Conservation (phyloP, 2,888 invertebrate genomes). For the Yponomeuta cagnagella region DNA sequence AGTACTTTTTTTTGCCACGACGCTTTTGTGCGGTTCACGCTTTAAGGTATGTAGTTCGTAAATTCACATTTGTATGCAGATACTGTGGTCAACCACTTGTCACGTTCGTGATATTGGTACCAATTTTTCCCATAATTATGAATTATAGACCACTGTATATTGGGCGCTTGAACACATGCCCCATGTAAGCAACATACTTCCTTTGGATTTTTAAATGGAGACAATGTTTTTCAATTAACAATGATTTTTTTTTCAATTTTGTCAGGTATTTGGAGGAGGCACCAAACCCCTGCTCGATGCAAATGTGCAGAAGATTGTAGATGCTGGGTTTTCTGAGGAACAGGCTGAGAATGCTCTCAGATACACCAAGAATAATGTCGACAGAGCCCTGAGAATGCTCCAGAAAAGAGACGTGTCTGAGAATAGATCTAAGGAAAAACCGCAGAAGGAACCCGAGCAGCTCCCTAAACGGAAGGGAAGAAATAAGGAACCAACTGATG, state of each 20-base stretch:
- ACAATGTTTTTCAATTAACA: no score
- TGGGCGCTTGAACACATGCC: no score
- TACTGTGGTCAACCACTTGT: no score
- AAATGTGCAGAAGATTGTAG: conserved; percentile 86
- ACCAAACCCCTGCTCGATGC: conserved; percentile 82
- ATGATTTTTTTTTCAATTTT: conserved; percentile 21
- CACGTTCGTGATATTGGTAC: no score
- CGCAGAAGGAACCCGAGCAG: conserved; percentile 56
- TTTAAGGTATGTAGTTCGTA: no score
- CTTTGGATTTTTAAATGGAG: no score
- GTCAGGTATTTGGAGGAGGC: conserved; percentile 78
- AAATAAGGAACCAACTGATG: conserved; percentile 65
- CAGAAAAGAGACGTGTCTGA: conserved; percentile 75
- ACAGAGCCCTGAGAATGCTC: conserved; percentile 80
- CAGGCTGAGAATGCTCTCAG: conserved; percentile 85
- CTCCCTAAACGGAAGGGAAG: conserved; percentile 53
- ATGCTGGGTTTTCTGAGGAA: conserved; percentile 85
- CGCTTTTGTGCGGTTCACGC: no score
- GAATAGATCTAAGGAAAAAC: conserved; percentile 59
- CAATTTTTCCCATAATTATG: no score
- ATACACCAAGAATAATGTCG: conserved; percentile 83
- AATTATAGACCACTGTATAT: no score
- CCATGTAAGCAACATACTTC: no score
- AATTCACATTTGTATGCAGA: no score
- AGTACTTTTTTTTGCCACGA: no score